Evolutionary conservation across 2,113 vertebrate species (phyloP).

Genomic region (Barnardius zonarius): DNA sequence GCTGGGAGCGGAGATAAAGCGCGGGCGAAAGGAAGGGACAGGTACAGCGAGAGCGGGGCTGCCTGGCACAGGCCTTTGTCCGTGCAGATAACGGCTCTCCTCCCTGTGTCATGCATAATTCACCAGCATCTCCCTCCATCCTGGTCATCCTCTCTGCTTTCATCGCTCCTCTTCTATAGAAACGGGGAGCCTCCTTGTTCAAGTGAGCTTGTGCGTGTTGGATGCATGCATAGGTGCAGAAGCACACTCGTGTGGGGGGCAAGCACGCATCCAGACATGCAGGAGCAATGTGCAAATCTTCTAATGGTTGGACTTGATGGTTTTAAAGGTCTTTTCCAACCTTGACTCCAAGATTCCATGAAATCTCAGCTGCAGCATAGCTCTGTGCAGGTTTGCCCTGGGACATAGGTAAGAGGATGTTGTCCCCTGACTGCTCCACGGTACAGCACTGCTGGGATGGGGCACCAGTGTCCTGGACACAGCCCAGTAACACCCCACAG

Average conservation of each 20-base stretch:
- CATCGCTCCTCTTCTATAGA: background rate
- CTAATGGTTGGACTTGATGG: background rate
- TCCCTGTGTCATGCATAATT: constrained; percentile 69
- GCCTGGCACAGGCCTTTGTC: constrained; percentile 60
- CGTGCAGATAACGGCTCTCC: constrained; percentile 57
- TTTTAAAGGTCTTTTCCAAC: background rate
- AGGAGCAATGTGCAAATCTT: fast-evolving
- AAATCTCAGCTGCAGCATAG: fast-evolving
- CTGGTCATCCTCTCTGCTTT: background rate
- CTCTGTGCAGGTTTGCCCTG: background rate
- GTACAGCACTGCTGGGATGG: fast-evolving
- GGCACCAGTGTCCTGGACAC: fast-evolving
- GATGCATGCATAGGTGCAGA: fast-evolving
- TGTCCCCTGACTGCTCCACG: background rate
- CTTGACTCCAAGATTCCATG: background rate
- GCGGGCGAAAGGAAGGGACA: constrained; percentile 34
- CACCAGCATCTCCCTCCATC: constrained; percentile 34
- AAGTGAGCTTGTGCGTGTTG: fast-evolving
- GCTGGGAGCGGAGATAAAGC: constrained; percentile 74
- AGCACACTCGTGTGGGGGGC: fast-evolving
- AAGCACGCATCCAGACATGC: background rate
- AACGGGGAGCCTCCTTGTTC: background rate
- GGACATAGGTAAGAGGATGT: fast-evolving
- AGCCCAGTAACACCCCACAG: fast-evolving
- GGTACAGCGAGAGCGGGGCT: constrained; percentile 43